Evolutionary conservation across 2,888 invertebrate species (phyloP).

Genomic region (Clostera curtula): DNA sequence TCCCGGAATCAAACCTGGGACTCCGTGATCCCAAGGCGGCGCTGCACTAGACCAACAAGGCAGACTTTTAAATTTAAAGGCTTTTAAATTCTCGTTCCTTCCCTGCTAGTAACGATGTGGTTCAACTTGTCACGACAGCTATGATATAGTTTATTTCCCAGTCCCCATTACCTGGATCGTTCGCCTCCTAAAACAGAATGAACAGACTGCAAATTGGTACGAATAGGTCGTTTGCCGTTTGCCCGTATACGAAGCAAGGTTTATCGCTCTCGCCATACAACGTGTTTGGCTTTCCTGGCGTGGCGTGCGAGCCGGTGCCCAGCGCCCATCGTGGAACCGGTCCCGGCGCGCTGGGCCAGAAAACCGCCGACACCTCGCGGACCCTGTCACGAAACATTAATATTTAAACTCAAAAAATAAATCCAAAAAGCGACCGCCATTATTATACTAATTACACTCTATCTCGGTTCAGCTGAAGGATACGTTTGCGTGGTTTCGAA

Average conservation of each 20-base stretch:
- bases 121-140: too few species aligned
- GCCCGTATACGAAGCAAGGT: conserved; percentile 52
- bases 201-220: conserved; percentile 56
- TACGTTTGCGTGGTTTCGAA: conserved; percentile 30
- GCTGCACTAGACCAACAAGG: too few species aligned
- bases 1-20: too few species aligned
- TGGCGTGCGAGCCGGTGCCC: conserved; percentile 57
- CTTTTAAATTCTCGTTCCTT: too few species aligned
- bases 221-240: conserved; percentile 60
- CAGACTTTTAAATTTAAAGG: too few species aligned
- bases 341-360: conserved; percentile 67
- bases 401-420: conserved; percentile 59
- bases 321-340: conserved; percentile 63
- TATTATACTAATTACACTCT: conserved; percentile 54
- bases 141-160: conserved; percentile 32
- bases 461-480: conserved; percentile 33
- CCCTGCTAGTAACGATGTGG: too few species aligned
- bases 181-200: conserved; percentile 30
- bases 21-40: too few species aligned
- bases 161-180: conserved; percentile 15
- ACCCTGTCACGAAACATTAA: conserved; percentile 70
- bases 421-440: conserved; percentile 48
- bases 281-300: conserved; percentile 58
- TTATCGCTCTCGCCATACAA: conserved; percentile 62
- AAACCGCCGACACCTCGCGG: conserved; percentile 69